These are phyloP conservation scores for Blastobasis adustella DNA, from an alignment of 2,888 invertebrate genomes.

Conservation along the genomic window DNA sequence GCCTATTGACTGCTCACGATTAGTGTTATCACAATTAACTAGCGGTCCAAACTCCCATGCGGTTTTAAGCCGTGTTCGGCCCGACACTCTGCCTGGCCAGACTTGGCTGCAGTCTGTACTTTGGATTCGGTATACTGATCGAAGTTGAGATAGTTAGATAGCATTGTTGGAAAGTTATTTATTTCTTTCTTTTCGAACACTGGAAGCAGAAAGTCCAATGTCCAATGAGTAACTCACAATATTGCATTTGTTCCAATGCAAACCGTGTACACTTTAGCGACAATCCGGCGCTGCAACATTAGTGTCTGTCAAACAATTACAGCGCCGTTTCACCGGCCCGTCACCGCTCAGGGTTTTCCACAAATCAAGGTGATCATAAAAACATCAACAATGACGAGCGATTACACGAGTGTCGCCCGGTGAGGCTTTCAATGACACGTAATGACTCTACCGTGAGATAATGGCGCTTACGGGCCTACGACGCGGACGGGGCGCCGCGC, in stretches of 20 bases:
- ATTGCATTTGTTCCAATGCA: too few species aligned
- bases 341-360: not conserved
- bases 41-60: too few species aligned
- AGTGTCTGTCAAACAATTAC: too few species aligned
- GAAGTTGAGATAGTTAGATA: not conserved
- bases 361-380: too few species aligned
- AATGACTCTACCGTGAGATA: not conserved
- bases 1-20: slow-evolving; percentile 27
- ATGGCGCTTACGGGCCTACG: slow-evolving; percentile 18
- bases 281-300: too few species aligned
- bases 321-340: too few species aligned
- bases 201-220: too few species aligned
- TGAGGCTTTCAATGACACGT: not conserved
- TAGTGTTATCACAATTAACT: not conserved
- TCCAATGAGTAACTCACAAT: too few species aligned
- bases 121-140: not conserved
- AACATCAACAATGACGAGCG: not conserved
- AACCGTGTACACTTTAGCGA: too few species aligned
- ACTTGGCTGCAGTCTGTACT: not conserved
- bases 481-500: slow-evolving; percentile 22
- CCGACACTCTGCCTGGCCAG: too few species aligned
- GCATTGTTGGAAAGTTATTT: not conserved
- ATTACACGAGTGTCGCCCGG: not conserved
- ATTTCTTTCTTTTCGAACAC: too few species aligned
- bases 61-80: too few species aligned